Evolutionary conservation across 2,797 vertebrate species (phyloP).

Genomic region (Onychomys torridus): DNA sequence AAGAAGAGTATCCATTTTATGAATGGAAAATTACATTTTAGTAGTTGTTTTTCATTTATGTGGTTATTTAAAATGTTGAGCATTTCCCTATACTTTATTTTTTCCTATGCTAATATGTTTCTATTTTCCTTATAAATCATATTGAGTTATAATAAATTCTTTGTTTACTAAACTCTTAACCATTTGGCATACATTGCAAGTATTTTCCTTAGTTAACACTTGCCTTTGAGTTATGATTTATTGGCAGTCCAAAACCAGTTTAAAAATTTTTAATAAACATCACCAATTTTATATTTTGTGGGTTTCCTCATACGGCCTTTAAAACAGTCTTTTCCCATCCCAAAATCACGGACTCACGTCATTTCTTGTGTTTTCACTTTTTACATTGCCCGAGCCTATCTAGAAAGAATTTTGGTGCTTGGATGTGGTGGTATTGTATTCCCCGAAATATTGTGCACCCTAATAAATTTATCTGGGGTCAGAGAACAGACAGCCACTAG

Average conservation of each 20-base stretch:
- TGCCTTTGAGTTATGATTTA: conserved; percentile 27
- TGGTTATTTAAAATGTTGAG: conserved; percentile 24
- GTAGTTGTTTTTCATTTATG: conserved; percentile 15
- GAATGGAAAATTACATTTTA: conserved; percentile 4
- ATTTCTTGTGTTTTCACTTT: conserved; percentile 41
- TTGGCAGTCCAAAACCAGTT: not conserved
- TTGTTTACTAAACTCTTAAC: conserved; percentile 24
- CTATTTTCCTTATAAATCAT: conserved; percentile 16
- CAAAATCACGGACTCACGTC: not conserved
- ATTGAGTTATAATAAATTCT: conserved; percentile 31
- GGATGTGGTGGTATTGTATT: too few relatives aligned
- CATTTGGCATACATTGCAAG: not conserved
- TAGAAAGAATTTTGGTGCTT: conserved; percentile 14
- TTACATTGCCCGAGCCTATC: not conserved
- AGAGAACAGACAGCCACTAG: too few relatives aligned
- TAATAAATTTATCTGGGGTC: too few relatives aligned
- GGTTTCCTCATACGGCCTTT: not conserved
- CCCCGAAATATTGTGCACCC: too few relatives aligned
- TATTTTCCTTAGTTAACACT: not conserved
- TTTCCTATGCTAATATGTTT: not conserved
- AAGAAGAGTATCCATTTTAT: not conserved
- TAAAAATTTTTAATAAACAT: conserved; percentile 21
- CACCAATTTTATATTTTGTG: not conserved
- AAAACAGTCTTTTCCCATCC: not conserved
- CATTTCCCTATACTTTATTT: not conserved